These are phyloP conservation scores for Acanthisitta chloris DNA, from an alignment of 2,113 vertebrate species.

Conservation along the genomic window DNA sequence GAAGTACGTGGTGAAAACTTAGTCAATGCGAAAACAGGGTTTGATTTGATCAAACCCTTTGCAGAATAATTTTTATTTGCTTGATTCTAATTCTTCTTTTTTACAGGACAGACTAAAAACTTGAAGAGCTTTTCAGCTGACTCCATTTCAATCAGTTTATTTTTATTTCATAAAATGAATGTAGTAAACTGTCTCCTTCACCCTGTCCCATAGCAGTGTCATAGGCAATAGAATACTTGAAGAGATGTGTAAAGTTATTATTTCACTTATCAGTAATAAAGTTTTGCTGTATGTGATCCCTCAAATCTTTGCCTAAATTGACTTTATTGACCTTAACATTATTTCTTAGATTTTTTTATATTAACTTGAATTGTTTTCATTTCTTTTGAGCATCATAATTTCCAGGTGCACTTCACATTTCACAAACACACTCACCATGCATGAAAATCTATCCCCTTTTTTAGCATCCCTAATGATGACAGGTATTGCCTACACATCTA, in stretches of 20 bases:
- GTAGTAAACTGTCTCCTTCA: not conserved
- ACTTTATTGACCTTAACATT: not conserved
- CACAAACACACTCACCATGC: constrained; percentile 19
- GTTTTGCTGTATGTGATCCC: constrained; percentile 2
- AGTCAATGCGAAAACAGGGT: not conserved
- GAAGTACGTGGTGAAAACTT: not conserved
- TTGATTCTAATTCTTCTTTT: not conserved
- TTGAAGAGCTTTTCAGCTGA: not conserved
- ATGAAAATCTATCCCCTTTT: constrained; percentile 5
- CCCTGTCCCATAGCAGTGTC: not conserved
- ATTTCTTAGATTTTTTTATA: not conserved
- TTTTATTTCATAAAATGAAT: not conserved
- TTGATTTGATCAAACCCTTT: not conserved
- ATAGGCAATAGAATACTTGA: not conserved
- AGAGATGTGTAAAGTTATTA: not conserved
- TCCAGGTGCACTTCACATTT: constrained; percentile 24
- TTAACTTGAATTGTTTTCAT: constrained; percentile 32
- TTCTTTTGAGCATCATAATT: constrained; percentile 34
- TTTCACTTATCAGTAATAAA: not conserved
- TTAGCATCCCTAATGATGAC: not conserved
- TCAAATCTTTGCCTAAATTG: not conserved
- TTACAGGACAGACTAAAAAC: not conserved
- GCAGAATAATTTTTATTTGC: not conserved
- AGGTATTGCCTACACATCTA: not conserved
- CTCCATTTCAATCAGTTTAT: not conserved